These are phyloP conservation scores for Tor tambroides DNA, from an alignment of 2,113 vertebrate genomes.

Conservation along the genomic window DNA sequence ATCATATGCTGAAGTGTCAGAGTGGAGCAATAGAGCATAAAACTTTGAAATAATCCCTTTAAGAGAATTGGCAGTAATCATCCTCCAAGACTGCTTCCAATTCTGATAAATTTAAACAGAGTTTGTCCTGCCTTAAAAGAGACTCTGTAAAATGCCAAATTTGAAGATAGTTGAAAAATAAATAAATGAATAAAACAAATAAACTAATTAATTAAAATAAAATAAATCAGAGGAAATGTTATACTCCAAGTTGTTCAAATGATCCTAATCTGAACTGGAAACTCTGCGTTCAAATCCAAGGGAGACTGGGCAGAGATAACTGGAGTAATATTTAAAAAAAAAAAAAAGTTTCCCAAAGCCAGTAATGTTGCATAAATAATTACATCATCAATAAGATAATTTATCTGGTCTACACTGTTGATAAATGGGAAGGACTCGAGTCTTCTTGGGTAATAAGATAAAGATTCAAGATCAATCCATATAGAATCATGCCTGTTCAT, in stretches of 20 bases:
- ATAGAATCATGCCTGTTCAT: not conserved
- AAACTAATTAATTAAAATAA: no score
- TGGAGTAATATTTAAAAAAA: not conserved
- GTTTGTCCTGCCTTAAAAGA: not conserved
- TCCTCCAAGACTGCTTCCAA: not conserved
- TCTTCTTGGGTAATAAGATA: not conserved
- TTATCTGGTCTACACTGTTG: not conserved
- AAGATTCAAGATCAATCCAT: constrained; percentile 8
- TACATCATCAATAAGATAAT: not conserved
- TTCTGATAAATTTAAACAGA: not conserved
- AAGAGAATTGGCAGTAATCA: not conserved
- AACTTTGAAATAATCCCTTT: not conserved
- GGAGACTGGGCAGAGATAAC: not conserved
- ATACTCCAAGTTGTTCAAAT: not conserved
- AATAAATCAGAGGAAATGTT: not conserved
- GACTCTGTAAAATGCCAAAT: not conserved
- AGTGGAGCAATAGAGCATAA: not conserved
- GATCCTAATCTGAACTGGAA: not conserved
- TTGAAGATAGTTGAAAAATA: not conserved
- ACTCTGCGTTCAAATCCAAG: not conserved
- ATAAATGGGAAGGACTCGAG: not conserved
- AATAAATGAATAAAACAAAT: no score
- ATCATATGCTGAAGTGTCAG: not conserved
- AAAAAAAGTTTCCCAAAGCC: not conserved
- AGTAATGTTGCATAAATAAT: not conserved